phyloP scores from a whole-genome alignment of 2,888 invertebrate species.

The Drosophila rubida region DNA sequence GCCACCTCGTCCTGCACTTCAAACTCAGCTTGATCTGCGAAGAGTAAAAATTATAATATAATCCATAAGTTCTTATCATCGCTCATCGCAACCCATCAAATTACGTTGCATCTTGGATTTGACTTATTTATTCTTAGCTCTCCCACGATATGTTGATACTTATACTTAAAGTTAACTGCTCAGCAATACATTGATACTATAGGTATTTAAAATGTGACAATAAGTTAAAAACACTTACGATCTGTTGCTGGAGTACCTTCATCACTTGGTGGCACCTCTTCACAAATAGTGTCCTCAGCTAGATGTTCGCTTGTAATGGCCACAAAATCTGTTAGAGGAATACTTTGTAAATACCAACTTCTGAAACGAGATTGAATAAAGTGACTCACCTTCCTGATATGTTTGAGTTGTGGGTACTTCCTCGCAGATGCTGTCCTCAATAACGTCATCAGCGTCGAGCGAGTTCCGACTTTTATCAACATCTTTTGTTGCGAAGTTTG shows the following conservation, averaged over 20 bases:
- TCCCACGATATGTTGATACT: background rate
- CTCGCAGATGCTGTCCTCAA: slow-evolving; percentile 63
- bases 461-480: background rate
- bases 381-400: slow-evolving; percentile 34
- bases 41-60: background rate
- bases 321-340: background rate
- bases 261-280: slow-evolving; percentile 25
- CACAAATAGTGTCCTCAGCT: slow-evolving; percentile 45
- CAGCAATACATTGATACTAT: background rate
- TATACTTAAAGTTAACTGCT: background rate
- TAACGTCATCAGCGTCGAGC: slow-evolving; percentile 11
- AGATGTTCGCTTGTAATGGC: background rate
- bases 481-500: background rate
- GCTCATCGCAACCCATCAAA: background rate
- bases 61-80: background rate
- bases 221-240: slow-evolving; percentile 15
- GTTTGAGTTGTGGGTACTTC: slow-evolving; percentile 23
- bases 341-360: background rate
- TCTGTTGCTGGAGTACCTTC: no score
- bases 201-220: background rate
- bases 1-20: background rate
- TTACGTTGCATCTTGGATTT: background rate
- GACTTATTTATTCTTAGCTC: no score
- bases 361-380: background rate
- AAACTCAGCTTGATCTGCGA: background rate